Conservation (phyloP, 2,888 invertebrate genomes). For the Myopa tessellatipennis region DNA sequence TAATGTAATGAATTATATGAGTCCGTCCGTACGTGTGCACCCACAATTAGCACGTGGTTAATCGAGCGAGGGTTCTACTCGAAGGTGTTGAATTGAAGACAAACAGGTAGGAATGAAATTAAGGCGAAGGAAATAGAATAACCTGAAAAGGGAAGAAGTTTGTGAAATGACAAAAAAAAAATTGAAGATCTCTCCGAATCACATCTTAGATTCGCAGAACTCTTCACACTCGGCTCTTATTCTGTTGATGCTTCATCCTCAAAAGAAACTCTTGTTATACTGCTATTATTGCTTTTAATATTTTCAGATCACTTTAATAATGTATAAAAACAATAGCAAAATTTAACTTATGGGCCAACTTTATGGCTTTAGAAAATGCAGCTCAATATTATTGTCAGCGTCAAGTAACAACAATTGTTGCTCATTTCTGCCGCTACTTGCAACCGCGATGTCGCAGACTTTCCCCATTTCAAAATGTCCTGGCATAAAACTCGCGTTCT, state of each 20-base stretch:
- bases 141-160: too few relatives aligned
- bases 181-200: too few relatives aligned
- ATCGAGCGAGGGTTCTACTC: neutral
- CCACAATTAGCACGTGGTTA: slow-evolving; percentile 25
- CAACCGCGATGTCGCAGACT: slow-evolving; percentile 55
- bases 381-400: slow-evolving; percentile 49
- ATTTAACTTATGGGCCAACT: neutral
- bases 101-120: neutral
- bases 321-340: neutral
- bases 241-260: too few relatives aligned
- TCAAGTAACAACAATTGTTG: slow-evolving; percentile 54
- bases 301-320: neutral
- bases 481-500: neutral
- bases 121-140: too few relatives aligned
- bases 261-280: too few relatives aligned
- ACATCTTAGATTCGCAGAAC: neutral
- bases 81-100: slow-evolving; percentile 1
- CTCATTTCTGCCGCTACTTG: slow-evolving; percentile 48
- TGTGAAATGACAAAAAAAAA: too few relatives aligned
- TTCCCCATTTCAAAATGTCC: slow-evolving; percentile 7
- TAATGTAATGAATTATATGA: slow-evolving; percentile 31
- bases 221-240: too few relatives aligned
- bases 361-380: slow-evolving; percentile 52
- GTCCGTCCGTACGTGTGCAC: slow-evolving; percentile 19
- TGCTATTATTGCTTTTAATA: too few relatives aligned